Evolutionary conservation across 2,797 vertebrate species (phyloP).

Genomic region (Fringilla coelebs): DNA sequence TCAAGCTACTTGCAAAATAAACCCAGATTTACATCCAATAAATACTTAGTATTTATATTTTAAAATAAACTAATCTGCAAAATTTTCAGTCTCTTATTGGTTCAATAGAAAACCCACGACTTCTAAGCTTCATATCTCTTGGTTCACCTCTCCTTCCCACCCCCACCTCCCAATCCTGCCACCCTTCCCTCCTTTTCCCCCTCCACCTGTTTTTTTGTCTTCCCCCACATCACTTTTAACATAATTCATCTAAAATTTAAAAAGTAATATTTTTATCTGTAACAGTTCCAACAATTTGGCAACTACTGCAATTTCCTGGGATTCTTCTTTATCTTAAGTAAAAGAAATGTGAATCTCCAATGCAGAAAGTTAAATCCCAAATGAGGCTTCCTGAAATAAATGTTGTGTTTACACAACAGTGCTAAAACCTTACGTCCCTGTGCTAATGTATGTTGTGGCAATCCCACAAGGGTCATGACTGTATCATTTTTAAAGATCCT

Average conservation of each 20-base stretch:
- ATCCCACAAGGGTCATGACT: background rate
- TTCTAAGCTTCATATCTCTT: background rate
- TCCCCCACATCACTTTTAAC: rapidly evolving
- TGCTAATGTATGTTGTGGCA: background rate
- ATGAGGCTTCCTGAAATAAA: background rate
- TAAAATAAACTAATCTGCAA: background rate
- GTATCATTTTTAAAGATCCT: background rate
- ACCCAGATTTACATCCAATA: background rate
- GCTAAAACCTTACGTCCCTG: background rate
- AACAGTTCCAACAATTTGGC: background rate
- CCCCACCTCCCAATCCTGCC: background rate
- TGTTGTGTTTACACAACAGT: background rate
- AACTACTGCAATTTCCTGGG: background rate
- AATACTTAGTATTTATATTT: background rate
- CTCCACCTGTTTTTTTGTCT: rapidly evolving
- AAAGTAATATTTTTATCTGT: background rate
- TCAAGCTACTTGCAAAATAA: background rate
- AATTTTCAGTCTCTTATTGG: background rate
- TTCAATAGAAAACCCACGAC: background rate
- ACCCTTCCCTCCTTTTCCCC: rapidly evolving
- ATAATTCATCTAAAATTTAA: background rate
- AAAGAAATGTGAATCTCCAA: background rate
- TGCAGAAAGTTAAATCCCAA: background rate
- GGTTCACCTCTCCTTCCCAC: rapidly evolving
- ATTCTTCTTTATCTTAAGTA: background rate